A percentile compares a stretch with the other conserved stretches of the same genome.
These are phyloP conservation scores for Mimachlamys varia DNA, from an alignment of 2,888 invertebrate genomes.

Conservation along the genomic window DNA sequence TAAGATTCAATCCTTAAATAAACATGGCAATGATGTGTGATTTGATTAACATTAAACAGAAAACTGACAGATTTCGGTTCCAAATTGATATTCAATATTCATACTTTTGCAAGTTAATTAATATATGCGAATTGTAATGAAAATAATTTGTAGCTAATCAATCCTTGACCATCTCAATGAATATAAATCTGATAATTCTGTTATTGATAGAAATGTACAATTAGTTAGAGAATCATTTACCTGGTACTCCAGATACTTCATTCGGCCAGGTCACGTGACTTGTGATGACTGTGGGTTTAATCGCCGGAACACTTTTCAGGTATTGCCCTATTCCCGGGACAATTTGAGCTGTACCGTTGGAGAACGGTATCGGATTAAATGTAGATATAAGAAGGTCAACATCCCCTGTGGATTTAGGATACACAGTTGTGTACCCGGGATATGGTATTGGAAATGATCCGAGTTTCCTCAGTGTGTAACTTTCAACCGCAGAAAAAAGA, in stretches of 20 bases:
- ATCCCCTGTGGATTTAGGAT: not conserved
- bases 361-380: constrained; percentile 57
- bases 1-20: too few species aligned
- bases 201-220: too few species aligned
- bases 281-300: constrained; percentile 57
- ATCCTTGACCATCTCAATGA: too few species aligned
- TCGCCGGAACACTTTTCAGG: constrained; percentile 47
- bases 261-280: constrained; percentile 61
- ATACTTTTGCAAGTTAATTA: too few species aligned
- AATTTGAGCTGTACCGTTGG: constrained; percentile 56
- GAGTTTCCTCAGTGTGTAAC: constrained; percentile 40
- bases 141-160: too few species aligned
- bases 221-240: constrained; percentile 41
- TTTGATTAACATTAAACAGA: too few species aligned
- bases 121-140: too few species aligned
- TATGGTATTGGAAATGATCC: constrained; percentile 45
- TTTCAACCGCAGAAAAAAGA: not conserved
- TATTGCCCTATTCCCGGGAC: constrained; percentile 56
- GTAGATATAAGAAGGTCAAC: constrained; percentile 57
- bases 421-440: constrained; percentile 47
- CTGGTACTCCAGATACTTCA: constrained; percentile 58
- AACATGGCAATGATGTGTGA: too few species aligned
- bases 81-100: too few species aligned
- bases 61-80: too few species aligned
- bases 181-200: too few species aligned